Evolutionary conservation across 2,113 vertebrate species (phyloP), one percentile per base, ranked within the genome.

Genomic region (Hystrix brachyura): DNA sequence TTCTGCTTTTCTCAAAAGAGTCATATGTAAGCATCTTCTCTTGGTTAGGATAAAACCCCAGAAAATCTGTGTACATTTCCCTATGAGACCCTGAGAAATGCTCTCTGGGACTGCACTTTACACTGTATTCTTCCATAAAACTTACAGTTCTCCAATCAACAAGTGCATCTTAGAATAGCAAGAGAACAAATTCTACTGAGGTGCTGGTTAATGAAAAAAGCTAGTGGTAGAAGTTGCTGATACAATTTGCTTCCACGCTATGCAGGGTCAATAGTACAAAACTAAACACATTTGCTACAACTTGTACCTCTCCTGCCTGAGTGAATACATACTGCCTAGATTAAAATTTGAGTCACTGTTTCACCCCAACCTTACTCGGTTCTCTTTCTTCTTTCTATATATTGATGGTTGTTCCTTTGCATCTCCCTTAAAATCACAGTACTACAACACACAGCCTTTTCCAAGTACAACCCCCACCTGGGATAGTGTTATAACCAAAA

Each of bases 401-500:
- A 4, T 82, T 32, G 55, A 78, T 78, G 12, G 81, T 32, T 97
- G 76, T 94, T 76, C 64, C 32, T 74, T 94, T 89, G 60, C 43
- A 8, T 67, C 34, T 34, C 65, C 87, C 94, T 89, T 95, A 84
- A 91, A 76, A 74, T 96, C 38, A 46, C 12, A 32, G 25, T 81
- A 55, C 86, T 67, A 55, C 80, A 57, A 74, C 29, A 67, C 23
- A 76, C 3, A 62, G 4, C 62, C 55, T 87, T 93, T 83, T 95
- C 90, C 19, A 62, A 97, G 85, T 59, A 0, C 93, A 98, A 94
- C 69, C 17, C 90, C 91, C 96, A 90, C 93, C 51, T 96, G 94
- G 67, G 71, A 91, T 97, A 95, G 84, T 98, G 87, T 97, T 92
- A 4, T 74, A 84, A 97, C 92, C 83, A 98, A 95, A 97, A 97